Base-by-base conservation (phyloP, 1,140 invertebrate genomes). In the Cherax quadricarinatus region DNA sequence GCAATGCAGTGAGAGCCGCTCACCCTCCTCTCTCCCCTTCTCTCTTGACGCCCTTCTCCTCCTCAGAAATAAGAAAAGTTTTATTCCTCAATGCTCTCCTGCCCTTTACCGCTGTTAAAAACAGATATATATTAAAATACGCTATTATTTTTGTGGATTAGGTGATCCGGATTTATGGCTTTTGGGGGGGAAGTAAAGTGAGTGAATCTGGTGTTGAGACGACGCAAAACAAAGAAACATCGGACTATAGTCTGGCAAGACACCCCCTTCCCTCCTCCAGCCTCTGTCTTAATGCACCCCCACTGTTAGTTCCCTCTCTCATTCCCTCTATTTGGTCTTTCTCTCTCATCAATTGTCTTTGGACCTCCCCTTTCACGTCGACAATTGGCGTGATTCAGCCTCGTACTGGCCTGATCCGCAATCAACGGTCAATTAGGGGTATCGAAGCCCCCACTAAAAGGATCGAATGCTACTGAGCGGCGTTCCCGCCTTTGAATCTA, bases 361-460 rank as follows among this genome's bases (percentile, higher is more conserved):
- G 85, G 85, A 48, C 85, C 62, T 86, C 85, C 85, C 85, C 85
- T 86, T 86, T 86, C 85, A 86, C 85, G 70, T 86, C 85, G 75
- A 86, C 85, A 86, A 86, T 86, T 86, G 78, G 86, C 86, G 75
- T 81, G 86, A 81, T 81, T 81, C 73, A 88, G 78, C 86, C 86
- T 49, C 86, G 75, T 62, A 62, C 75, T 80, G 75, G 10, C 87
- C 87, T 81, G 85, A 86, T 86, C 87, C 87, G 75, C 75, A 80
- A 88, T 88, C 75, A 88, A 81, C 87, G 87, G 87, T 81, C 87
- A 88, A 88, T 88, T 88, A 88, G 87, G 87, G 87, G 87, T 88
- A 88, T 88, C 87, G 79, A 48, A 88, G 87, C 87, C 75, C 16
- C 87, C 78, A 60, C 78, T 88, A 88, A 88, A 88, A 80, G 87